These are phyloP conservation scores for Drosophila oshimai DNA, from an alignment of 1,140 invertebrate genomes.

Conservation along the genomic window DNA sequence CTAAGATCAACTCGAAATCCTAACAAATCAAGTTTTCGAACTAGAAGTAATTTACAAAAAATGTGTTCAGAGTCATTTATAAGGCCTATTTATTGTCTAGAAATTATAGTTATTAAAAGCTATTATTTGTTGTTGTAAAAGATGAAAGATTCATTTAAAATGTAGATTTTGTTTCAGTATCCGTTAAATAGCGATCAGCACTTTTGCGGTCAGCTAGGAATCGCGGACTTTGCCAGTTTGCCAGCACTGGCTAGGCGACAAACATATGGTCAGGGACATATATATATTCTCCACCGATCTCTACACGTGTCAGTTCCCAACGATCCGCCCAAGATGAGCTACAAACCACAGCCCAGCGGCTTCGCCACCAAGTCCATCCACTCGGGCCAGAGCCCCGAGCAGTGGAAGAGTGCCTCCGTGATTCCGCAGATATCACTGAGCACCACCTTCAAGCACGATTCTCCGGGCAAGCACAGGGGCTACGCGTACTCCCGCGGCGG, in stretches of 20 bases:
- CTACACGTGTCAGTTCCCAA: constrained; percentile 32
- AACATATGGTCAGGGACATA: constrained; percentile 11
- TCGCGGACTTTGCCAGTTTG: too few relatives aligned
- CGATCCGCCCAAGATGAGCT: constrained; percentile 48
- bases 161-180: too few relatives aligned
- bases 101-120: too few relatives aligned
- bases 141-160: too few relatives aligned
- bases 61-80: too few relatives aligned
- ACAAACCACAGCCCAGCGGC: constrained; percentile 83
- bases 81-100: too few relatives aligned
- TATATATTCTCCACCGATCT: constrained; percentile 15
- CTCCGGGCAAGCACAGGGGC: constrained; percentile 91
- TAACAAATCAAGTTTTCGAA: too few relatives aligned
- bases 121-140: too few relatives aligned
- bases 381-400: constrained; percentile 92
- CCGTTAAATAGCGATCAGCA: too few relatives aligned
- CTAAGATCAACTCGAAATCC: too few relatives aligned
- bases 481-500: constrained; percentile 97
- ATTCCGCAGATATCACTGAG: constrained; percentile 95
- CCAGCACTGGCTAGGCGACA: neutral
- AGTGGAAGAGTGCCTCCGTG: constrained; percentile 89
- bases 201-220: too few relatives aligned
- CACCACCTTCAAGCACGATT: constrained; percentile 96
- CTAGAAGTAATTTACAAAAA: too few relatives aligned
- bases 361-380: constrained; percentile 96